Evolutionary conservation across 2,113 vertebrate genomes (phyloP), one percentile per base, ranked within the genome.

Genomic region (Odontophorus gujanensis): DNA sequence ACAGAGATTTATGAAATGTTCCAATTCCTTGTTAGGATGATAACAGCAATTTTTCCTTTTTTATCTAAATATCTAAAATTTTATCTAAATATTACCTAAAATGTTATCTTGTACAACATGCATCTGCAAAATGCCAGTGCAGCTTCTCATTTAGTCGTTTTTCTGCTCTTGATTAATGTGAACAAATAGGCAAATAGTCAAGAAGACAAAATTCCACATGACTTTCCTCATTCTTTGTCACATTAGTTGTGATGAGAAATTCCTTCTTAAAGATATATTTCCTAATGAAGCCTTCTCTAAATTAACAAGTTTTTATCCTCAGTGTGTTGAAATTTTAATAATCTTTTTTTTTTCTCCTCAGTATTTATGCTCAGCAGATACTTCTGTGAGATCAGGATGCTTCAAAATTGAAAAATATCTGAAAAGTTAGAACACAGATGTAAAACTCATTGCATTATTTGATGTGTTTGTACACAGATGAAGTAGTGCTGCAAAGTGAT

Each of bases 191-290:
- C 8, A 66, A 21, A 65, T 63, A 18, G 3, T 11, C 24, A 43
- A 16, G 5, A 24, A 62, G 11, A 57, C 0, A 67, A 66, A 89
- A 81, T 62, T 66, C 7, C 3, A 48, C 7, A 2, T 43, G 5
- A 1, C 7, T 48, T 22, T 1, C 1, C 7, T 26, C 1, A 0
- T 65, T 61, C 15, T 12, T 57, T 58, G 4, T 34, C 12, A 34
- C 4, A 47, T 43, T 62, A 4, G 2, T 21, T 26, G 11, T 0
- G 6, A 55, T 38, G 14, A 80, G 6, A 80, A 76, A 17, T 78
- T 71, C 2, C 76, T 61, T 32, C 4, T 67, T 76, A 6, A 32
- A 13, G 4, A 86, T 67, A 61, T 28, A 65, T 1, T 74, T 53
- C 12, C 20, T 4, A 1, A 9, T 40, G 1, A 9, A 9, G 43